phyloP scores from a whole-genome alignment of 2,797 vertebrate genomes.

The Enteromius anoplus region DNA sequence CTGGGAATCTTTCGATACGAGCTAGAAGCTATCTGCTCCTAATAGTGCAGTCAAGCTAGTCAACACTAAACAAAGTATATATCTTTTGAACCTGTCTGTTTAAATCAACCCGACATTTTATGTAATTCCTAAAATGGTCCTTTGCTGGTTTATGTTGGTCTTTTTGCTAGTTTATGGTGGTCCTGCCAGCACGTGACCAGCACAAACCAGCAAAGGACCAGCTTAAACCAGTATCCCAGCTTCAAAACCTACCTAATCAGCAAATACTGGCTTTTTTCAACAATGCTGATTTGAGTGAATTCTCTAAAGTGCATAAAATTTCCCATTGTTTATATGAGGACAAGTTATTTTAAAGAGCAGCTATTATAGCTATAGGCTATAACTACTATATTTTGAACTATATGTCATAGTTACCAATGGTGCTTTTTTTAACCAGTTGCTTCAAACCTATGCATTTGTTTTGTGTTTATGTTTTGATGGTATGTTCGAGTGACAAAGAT shows the following conservation, averaged over 20 bases:
- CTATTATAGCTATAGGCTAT: not conserved
- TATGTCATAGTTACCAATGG: not conserved
- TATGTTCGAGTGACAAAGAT: constrained; percentile 13
- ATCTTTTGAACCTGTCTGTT: not conserved
- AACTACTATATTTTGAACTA: not conserved
- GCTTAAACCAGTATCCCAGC: too few species aligned
- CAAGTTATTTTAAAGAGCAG: not conserved
- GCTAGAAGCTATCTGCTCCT: not conserved
- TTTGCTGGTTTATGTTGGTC: too few species aligned
- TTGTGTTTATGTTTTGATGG: not conserved
- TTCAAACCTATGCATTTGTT: not conserved
- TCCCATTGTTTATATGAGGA: not conserved
- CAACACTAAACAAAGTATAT: not conserved
- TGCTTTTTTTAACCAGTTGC: not conserved
- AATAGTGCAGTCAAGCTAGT: not conserved
- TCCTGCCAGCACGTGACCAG: too few species aligned
- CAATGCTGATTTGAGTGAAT: not conserved
- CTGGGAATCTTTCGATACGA: not conserved
- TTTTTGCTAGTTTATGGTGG: too few species aligned
- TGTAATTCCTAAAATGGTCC: too few species aligned
- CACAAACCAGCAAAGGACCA: too few species aligned
- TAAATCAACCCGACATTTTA: too few species aligned
- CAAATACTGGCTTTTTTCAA: too few species aligned
- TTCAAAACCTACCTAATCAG: too few species aligned
- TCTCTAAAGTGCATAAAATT: not conserved